phyloP scores from a whole-genome alignment of 2,888 invertebrate species.

The Pyrgus malvae region DNA sequence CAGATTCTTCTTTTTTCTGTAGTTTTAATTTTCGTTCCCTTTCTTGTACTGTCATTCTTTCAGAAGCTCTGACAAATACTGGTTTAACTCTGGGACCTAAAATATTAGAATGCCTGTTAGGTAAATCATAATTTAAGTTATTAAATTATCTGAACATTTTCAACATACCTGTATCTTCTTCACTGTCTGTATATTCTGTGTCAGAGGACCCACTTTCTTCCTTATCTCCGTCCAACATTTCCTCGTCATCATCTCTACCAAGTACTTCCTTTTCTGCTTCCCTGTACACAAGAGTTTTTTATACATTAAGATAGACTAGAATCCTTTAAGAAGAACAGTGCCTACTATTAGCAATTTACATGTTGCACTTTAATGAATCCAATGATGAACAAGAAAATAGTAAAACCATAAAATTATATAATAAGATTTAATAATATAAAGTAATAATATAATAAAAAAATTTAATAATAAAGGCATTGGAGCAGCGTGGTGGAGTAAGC shows the following conservation, averaged over 20 bases:
- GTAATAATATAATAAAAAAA: too few relatives aligned
- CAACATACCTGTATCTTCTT: conserved; percentile 87
- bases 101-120: background rate
- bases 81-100: conserved; percentile 94
- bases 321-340: too few relatives aligned
- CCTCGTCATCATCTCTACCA: conserved; percentile 88
- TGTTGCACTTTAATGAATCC: too few relatives aligned
- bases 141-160: too few relatives aligned
- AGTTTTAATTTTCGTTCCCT: conserved; percentile 93
- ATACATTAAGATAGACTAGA: too few relatives aligned
- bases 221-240: conserved; percentile 83
- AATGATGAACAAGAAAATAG: too few relatives aligned
- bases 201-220: conserved; percentile 89
- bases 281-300: conserved; percentile 42
- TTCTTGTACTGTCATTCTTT: conserved; percentile 97
- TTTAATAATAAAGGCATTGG: too few relatives aligned
- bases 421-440: too few relatives aligned
- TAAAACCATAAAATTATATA: too few relatives aligned
- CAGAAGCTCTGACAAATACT: conserved; percentile 95
- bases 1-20: conserved; percentile 91
- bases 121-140: background rate
- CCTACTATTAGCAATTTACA: too few relatives aligned
- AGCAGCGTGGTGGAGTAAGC: too few relatives aligned
- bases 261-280: conserved; percentile 89
- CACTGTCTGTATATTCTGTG: conserved; percentile 93